Base-by-base conservation (phyloP, 1,140 invertebrate genomes). In the Chironomus tepperi region DNA sequence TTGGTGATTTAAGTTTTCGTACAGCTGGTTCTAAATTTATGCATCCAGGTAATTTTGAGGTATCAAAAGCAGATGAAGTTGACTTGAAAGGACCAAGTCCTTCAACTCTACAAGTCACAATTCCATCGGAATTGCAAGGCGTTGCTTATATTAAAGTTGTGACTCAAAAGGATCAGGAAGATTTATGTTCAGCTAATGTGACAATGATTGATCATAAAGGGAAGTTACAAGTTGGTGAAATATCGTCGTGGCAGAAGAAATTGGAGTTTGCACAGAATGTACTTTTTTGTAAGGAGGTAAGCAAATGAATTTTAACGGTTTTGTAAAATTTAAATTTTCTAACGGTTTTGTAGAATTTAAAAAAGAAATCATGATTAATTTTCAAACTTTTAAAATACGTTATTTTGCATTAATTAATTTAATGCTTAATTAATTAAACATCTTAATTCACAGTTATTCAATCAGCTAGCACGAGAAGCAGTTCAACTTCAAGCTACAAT, bases 251-350 rank as follows among this genome's bases (percentile, higher is more conserved):
- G 97, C 95, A 98, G 78, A 92, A 95, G 78, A 95, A 95, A 80
- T 83, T 99, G 7, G 96, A 98, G 83, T 93, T 93, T 1, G 96
- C 96, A 0, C 97, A 99, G 80, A 98, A 98, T 84, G 96, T 98
- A 42, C 83, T 98, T 3, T 99, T 98, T 83, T 98, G 96, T 82
- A 98, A 98, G 85, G 97, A 99, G 24, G 24, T 34, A 34, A 34
- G 24, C 1, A 34, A 2, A 2, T 34, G 24, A 34, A 34, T 2
- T 34, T 34, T 34, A 34, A 34, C 24, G 24, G 24, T 34, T 34
- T 34, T 5, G 24, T 34, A 34, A 34, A 34, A 34, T 34, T 34
- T 34, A 5, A 34, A 34, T 2, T 1, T 34, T 34, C 24, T 34
- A 34, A 34, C 24, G 24, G 24, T 34, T 34, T 34, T 34, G 24